phyloP scores from a whole-genome alignment of 1,140 invertebrate genomes.

The Amphibalanus amphitrite region DNA sequence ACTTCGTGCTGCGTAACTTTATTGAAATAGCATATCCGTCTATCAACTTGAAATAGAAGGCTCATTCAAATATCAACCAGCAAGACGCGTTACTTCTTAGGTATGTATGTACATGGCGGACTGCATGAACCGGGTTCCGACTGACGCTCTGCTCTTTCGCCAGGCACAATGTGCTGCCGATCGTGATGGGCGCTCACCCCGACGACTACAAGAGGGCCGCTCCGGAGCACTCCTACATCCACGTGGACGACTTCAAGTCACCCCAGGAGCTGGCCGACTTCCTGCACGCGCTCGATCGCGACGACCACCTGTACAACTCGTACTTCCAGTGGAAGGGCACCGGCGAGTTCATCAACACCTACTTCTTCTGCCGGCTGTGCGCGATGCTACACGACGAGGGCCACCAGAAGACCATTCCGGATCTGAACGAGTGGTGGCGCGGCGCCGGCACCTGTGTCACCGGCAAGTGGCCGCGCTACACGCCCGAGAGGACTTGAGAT shows the following conservation, averaged over 20 bases:
- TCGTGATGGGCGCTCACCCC: conserved; percentile 85
- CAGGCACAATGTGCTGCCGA: conserved; percentile 72
- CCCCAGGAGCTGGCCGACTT: conserved; percentile 69
- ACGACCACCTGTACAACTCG: conserved; percentile 76
- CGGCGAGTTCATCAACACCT: conserved; percentile 85
- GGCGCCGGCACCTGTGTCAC: conserved; percentile 50
- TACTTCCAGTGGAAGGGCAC: conserved; percentile 82
- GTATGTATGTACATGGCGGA: too few relatives aligned
- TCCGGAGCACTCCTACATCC: conserved; percentile 74
- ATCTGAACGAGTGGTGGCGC: conserved; percentile 75
- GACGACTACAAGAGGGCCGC: conserved; percentile 73
- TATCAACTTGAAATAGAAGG: too few relatives aligned
- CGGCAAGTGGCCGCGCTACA: conserved; percentile 40
- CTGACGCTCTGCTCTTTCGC: conserved; percentile 19
- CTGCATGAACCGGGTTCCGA: not conserved
- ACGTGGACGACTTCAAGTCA: conserved; percentile 82
- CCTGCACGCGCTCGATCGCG: conserved; percentile 58
- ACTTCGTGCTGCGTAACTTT: too few relatives aligned
- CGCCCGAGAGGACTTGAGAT: conserved; percentile 14
- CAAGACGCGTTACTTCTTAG: not conserved
- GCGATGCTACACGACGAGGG: conserved; percentile 60
- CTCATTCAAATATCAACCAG: too few relatives aligned
- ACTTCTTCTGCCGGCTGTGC: conserved; percentile 88
- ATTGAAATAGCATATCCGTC: too few relatives aligned
- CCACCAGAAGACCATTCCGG: conserved; percentile 36